phyloP scores from a whole-genome alignment of 1,140 invertebrate species.

The Brachionus paranguensis region DNA sequence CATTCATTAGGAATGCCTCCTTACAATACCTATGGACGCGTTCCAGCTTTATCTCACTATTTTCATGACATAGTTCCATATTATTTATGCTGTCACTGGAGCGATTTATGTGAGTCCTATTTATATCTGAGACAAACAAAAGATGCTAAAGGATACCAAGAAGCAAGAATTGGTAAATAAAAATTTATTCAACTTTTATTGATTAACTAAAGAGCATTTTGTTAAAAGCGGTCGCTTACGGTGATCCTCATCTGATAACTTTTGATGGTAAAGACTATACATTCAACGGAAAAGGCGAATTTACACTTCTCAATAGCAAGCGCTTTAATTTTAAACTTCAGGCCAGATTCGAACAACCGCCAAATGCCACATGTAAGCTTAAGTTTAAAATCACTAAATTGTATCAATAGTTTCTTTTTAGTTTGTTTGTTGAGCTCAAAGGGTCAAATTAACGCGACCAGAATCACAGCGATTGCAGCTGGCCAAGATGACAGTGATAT shows the following conservation, averaged over 20 bases:
- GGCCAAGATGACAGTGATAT: constrained; percentile 21
- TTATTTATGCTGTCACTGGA: constrained; percentile 90
- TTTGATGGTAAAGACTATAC: constrained; percentile 68
- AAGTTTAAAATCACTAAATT: not conserved
- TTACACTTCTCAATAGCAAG: constrained; percentile 64
- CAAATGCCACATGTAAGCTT: constrained; percentile 35
- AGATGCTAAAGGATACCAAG: constrained; percentile 88
- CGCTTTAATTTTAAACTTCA: constrained; percentile 40
- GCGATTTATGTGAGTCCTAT: constrained; percentile 84
- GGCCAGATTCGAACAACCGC: constrained; percentile 39
- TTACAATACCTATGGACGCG: constrained; percentile 80
- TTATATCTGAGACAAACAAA: constrained; percentile 85
- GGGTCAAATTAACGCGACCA: constrained; percentile 37
- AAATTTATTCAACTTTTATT: not conserved
- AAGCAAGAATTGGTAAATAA: constrained; percentile 59
- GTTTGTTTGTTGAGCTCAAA: constrained; percentile 16
- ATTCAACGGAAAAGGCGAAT: constrained; percentile 93
- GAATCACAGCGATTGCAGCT: constrained; percentile 39
- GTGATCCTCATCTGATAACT: constrained; percentile 87
- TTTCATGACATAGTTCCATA: constrained; percentile 85
- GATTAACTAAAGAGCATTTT: not conserved
- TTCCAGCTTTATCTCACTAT: constrained; percentile 84
- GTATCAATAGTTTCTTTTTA: constrained; percentile 7
- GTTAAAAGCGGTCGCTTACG: constrained; percentile 67
- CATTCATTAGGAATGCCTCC: constrained; percentile 73